Conservation (phyloP, 1,140 invertebrate species). For the Cotesia glomerata region DNA sequence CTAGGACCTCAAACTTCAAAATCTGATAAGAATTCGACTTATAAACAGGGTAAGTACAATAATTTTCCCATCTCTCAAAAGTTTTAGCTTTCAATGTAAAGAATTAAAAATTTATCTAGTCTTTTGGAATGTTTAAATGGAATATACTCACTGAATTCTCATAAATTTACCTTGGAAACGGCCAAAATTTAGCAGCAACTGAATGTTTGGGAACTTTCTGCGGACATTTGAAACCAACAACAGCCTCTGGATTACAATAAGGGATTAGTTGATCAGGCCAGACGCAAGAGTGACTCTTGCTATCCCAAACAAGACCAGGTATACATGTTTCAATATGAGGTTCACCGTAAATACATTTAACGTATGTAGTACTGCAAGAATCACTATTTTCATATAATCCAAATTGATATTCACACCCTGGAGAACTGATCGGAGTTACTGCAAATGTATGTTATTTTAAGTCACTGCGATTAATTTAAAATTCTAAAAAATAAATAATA, state of each 20-base stretch:
- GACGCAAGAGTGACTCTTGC: constrained; percentile 86
- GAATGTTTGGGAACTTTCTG: constrained; percentile 79
- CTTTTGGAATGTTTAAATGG: too few relatives aligned
- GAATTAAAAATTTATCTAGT: too few relatives aligned
- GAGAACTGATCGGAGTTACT: constrained; percentile 80
- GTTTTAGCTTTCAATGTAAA: too few relatives aligned
- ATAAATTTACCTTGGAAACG: constrained; percentile 71
- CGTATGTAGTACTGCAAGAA: constrained; percentile 83
- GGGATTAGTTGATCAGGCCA: constrained; percentile 90
- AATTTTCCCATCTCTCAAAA: too few relatives aligned
- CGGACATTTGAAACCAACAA: constrained; percentile 85
- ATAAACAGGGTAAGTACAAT: too few relatives aligned
- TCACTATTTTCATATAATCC: constrained; percentile 82
- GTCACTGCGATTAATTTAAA: background rate
- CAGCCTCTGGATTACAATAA: constrained; percentile 84
- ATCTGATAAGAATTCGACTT: too few relatives aligned
- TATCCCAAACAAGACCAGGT: constrained; percentile 86
- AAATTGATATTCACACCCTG: constrained; percentile 87
- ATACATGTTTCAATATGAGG: constrained; percentile 82
- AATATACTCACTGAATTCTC: too few relatives aligned
- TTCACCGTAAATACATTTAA: constrained; percentile 84
- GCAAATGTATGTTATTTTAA: constrained; percentile 33
- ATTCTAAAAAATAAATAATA: background rate
- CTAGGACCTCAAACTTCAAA: too few relatives aligned
- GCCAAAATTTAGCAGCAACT: constrained; percentile 85